A percentile compares a stretch with the other conserved stretches of the same genome.
These are phyloP conservation scores for Athetis lepigone DNA, from an alignment of 2,888 invertebrate genomes.

Conservation along the genomic window DNA sequence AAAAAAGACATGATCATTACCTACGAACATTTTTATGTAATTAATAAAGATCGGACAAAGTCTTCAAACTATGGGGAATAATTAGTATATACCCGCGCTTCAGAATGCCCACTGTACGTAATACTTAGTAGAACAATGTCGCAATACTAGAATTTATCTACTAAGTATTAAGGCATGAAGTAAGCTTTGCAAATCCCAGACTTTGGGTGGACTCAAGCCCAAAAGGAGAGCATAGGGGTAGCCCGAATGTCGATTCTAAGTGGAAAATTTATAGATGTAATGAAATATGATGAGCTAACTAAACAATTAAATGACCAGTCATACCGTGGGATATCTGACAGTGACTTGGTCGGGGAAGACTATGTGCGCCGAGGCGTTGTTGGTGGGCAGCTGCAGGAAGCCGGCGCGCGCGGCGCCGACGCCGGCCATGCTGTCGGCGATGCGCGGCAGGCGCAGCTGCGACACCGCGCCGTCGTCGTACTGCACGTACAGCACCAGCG, in stretches of 20 bases:
- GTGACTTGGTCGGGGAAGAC: conserved; percentile 95
- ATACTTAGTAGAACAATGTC: too few species aligned
- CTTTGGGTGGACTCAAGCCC: not conserved
- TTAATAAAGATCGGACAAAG: too few species aligned
- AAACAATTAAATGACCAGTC: too few species aligned
- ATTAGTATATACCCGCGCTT: too few species aligned
- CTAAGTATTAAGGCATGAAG: too few species aligned
- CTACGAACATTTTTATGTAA: not conserved
- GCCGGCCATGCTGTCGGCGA: conserved; percentile 93
- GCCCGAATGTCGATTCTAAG: not conserved
- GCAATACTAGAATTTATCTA: too few species aligned
- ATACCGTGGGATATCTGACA: conserved; percentile 95
- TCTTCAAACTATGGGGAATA: too few species aligned
- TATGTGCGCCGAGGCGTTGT: conserved; percentile 87
- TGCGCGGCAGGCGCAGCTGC: conserved; percentile 95
- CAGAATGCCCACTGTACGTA: too few species aligned
- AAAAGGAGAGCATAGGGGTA: not conserved
- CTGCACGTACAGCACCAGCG: conserved; percentile 95
- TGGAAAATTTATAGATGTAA: too few species aligned
- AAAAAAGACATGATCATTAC: not conserved
- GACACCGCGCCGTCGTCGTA: conserved; percentile 96
- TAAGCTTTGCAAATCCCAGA: not conserved
- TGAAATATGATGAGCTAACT: too few species aligned
- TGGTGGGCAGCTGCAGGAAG: conserved; percentile 79
- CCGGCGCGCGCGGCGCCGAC: conserved; percentile 90